A percentile compares a stretch with the other conserved stretches of the same genome.
These are phyloP conservation scores for Chloropsis hardwickii DNA, from an alignment of 2,113 vertebrate species.

Conservation along the genomic window DNA sequence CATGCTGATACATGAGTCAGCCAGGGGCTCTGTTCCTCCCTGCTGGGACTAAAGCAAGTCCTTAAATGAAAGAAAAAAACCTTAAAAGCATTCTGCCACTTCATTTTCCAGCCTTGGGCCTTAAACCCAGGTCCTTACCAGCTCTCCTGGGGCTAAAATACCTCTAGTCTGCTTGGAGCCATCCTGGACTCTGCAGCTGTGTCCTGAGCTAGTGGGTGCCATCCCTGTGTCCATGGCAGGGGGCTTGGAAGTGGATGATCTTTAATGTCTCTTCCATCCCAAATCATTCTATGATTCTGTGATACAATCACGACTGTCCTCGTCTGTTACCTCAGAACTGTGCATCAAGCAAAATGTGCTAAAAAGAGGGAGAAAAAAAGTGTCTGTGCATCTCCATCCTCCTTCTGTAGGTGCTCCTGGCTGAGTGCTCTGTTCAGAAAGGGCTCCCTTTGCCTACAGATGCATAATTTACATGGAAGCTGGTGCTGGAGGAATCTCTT, in stretches of 20 bases:
- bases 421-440: background rate
- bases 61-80: background rate
- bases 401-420: background rate
- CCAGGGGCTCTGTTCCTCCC: background rate
- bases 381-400: background rate
- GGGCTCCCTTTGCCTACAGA: background rate
- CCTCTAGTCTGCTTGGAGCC: background rate
- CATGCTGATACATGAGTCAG: rapidly evolving
- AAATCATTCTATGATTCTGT: background rate
- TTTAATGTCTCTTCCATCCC: background rate
- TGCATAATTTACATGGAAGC: background rate
- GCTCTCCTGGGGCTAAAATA: background rate
- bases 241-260: background rate
- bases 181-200: background rate
- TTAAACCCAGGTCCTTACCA: background rate
- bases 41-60: background rate
- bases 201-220: background rate
- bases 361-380: background rate
- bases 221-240: background rate
- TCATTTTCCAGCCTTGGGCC: background rate
- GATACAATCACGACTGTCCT: rapidly evolving
- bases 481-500: background rate
- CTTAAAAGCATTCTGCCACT: background rate
- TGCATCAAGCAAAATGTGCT: background rate
- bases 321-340: background rate